Evolutionary conservation across 2,113 vertebrate genomes (phyloP).

Genomic region (Crypturellus undulatus): DNA sequence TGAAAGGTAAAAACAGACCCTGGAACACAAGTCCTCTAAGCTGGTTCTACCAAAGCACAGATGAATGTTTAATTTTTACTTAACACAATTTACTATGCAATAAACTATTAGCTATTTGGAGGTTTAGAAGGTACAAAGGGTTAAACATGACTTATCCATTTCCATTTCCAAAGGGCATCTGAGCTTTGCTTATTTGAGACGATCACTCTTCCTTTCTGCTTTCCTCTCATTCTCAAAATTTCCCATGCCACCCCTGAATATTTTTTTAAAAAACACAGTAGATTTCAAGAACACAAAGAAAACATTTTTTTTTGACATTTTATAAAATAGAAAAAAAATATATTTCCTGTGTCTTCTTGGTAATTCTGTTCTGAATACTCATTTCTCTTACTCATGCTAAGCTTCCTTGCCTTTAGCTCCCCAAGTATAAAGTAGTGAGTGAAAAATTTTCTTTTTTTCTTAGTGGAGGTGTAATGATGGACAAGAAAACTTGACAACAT

Average conservation of each 20-base stretch:
- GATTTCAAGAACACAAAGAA: background rate
- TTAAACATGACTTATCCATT: background rate
- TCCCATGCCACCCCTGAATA: background rate
- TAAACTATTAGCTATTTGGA: background rate
- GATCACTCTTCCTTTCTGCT: background rate
- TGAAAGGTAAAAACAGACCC: background rate
- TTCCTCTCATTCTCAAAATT: background rate
- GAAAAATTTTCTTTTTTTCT: background rate
- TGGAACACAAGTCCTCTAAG: background rate
- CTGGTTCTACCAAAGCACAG: background rate
- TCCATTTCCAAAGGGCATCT: background rate
- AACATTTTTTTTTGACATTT: background rate
- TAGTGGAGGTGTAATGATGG: background rate
- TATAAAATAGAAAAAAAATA: background rate
- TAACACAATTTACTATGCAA: background rate
- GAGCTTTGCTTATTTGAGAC: background rate
- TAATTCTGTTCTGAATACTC: background rate
- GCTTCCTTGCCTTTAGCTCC: background rate
- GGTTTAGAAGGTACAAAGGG: background rate
- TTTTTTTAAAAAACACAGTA: background rate
- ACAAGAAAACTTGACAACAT: background rate
- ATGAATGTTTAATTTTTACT: background rate
- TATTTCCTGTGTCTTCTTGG: background rate
- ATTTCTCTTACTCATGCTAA: background rate
- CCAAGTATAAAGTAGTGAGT: background rate